Conservation (phyloP, 2,888 invertebrate genomes). For the Pomacea canaliculata region DNA sequence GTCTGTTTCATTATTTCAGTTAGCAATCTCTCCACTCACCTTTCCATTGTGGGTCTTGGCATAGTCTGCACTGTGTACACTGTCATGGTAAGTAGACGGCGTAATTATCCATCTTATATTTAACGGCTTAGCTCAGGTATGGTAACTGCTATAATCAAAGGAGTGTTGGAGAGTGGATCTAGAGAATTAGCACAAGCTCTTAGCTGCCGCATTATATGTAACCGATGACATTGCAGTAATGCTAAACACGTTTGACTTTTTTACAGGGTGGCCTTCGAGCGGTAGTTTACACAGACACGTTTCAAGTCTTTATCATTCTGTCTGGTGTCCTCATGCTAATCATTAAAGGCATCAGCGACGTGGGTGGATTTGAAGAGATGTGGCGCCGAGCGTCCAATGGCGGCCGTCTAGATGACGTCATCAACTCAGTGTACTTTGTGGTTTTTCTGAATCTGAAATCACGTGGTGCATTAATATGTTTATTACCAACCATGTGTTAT, state of each 20-base stretch:
- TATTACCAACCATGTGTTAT: neutral
- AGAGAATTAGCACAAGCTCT: no score
- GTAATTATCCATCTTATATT: neutral
- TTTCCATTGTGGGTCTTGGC: constrained; percentile 53
- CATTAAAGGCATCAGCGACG: constrained; percentile 43
- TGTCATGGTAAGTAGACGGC: constrained; percentile 47
- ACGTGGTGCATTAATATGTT: neutral
- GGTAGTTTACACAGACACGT: constrained; percentile 70
- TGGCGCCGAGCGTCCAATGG: constrained; percentile 44
- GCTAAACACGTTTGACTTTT: neutral
- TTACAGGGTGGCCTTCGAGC: constrained; percentile 70
- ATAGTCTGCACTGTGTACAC: constrained; percentile 58
- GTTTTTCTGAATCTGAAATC: neutral
- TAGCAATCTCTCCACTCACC: constrained; percentile 46
- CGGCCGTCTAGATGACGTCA: constrained; percentile 33
- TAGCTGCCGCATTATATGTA: no score
- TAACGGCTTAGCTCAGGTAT: no score
- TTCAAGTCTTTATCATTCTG: constrained; percentile 70
- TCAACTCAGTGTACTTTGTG: constrained; percentile 1
- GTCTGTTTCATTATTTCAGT: constrained; percentile 35
- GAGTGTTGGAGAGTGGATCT: no score
- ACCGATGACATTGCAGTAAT: no score
- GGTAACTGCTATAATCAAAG: no score
- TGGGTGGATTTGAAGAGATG: constrained; percentile 43
- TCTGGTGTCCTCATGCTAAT: constrained; percentile 59